Percentiles rank a stretch among this genome's conserved stretches.
phyloP scores from a whole-genome alignment of 2,888 invertebrate species.

The Pachymerium ferrugineum region DNA sequence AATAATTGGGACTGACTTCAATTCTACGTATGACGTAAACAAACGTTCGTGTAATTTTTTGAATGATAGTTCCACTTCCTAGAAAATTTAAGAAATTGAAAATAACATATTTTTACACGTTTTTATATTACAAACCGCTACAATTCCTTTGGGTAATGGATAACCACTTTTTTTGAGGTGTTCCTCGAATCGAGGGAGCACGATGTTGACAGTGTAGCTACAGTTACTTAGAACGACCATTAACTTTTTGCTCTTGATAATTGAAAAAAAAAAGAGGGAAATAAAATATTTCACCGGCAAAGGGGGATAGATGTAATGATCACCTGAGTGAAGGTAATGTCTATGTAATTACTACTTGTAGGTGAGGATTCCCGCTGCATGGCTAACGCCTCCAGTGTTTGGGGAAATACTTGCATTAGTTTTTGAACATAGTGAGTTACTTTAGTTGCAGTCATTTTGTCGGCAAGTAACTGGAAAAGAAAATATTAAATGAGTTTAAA shows the following conservation, averaged over 20 bases:
- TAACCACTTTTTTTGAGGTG: slow-evolving; percentile 53
- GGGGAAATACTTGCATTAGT: slow-evolving; percentile 9
- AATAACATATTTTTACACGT: background rate
- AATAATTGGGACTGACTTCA: slow-evolving; percentile 87
- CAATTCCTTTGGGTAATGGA: background rate
- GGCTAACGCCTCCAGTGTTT: slow-evolving; percentile 23
- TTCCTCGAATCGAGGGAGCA: slow-evolving; percentile 65
- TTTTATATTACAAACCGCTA: background rate
- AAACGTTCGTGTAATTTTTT: slow-evolving; percentile 50
- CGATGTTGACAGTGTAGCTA: slow-evolving; percentile 68
- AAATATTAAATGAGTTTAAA: background rate
- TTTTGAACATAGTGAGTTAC: background rate
- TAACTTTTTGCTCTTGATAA: slow-evolving; percentile 51
- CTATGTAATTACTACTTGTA: background rate
- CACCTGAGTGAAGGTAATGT: background rate
- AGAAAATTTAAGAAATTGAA: background rate
- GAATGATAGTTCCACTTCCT: background rate
- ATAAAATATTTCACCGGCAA: background rate
- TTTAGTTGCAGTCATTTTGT: background rate
- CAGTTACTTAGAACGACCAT: slow-evolving; percentile 84
- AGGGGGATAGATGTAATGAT: background rate
- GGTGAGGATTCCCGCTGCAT: background rate
- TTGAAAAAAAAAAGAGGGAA: background rate
- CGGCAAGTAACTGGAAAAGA: background rate
- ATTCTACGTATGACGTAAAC: slow-evolving; percentile 66